Conservation (phyloP, 2,888 invertebrate species). For the Caenorhabditis sulstoni region DNA sequence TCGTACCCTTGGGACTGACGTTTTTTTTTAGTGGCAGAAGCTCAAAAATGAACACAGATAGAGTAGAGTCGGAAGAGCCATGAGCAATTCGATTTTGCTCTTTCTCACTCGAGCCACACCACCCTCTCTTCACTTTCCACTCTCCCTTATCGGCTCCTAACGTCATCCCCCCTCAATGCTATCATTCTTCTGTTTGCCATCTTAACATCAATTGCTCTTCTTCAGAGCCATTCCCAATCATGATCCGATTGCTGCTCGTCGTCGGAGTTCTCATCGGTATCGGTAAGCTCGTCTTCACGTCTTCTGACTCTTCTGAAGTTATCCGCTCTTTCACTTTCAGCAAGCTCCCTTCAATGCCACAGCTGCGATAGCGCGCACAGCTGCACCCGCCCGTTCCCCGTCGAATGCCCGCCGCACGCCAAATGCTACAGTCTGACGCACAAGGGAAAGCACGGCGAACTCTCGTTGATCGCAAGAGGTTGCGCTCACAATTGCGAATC, state of each 20-base stretch:
- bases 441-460: slow-evolving; percentile 2
- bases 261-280: slow-evolving; percentile 3
- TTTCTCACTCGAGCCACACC: not conserved
- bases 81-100: slow-evolving; percentile 26
- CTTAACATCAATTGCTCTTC: slow-evolving; percentile 8
- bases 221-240: slow-evolving; percentile 2
- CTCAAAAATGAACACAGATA: no score
- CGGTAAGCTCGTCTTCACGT: slow-evolving; percentile 1
- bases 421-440: slow-evolving; percentile 35
- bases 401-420: slow-evolving; percentile 36
- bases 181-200: not conserved
- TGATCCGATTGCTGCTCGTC: slow-evolving; percentile 3
- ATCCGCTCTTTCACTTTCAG: slow-evolving; percentile 7
- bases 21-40: no score
- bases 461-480: slow-evolving; percentile 35
- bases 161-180: slow-evolving; percentile 7
- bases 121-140: not conserved
- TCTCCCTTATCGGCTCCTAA: slow-evolving; percentile 7
- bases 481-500: slow-evolving; percentile 33
- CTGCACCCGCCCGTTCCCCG: slow-evolving; percentile 27
- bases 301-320: not conserved
- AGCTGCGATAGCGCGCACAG: slow-evolving; percentile 43
- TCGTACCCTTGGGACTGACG: no score
- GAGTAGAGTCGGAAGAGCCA: slow-evolving; percentile 1
- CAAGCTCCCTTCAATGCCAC: slow-evolving; percentile 24